These are phyloP conservation scores for Pyrgus malvae DNA, from an alignment of 2,888 invertebrate genomes.

Conservation along the genomic window DNA sequence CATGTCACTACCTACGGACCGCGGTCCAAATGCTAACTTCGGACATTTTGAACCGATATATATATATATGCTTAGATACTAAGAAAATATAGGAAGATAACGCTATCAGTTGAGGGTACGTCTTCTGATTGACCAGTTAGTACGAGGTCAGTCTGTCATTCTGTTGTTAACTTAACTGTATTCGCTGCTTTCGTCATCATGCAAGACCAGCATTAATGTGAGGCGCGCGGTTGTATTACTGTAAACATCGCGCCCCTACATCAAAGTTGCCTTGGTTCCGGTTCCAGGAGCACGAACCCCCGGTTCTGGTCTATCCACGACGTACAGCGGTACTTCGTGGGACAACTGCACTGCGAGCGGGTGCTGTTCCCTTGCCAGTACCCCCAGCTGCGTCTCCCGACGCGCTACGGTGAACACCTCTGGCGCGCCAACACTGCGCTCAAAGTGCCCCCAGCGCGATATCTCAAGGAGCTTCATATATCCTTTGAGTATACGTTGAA, in stretches of 20 bases:
- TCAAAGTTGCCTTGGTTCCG: not conserved
- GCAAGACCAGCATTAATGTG: too few species aligned
- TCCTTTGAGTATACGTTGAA: conserved; percentile 58
- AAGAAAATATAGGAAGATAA: too few species aligned
- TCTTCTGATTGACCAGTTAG: too few species aligned
- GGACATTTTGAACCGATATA: too few species aligned
- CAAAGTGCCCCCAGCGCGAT: conserved; percentile 48
- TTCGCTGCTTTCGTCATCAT: too few species aligned
- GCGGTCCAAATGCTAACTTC: too few species aligned
- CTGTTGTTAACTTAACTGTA: too few species aligned
- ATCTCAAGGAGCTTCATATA: conserved; percentile 51
- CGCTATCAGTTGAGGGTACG: too few species aligned
- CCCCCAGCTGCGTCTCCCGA: conserved; percentile 57
- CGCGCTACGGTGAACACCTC: conserved; percentile 49
- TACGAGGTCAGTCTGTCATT: too few species aligned
- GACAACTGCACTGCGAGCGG: conserved; percentile 60
- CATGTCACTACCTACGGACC: too few species aligned
- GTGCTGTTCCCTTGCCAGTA: conserved; percentile 65
- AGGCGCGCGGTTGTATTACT: too few species aligned
- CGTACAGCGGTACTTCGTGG: conserved; percentile 61
- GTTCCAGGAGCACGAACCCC: conserved; percentile 53
- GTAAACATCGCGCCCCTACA: not conserved
- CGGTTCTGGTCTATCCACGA: conserved; percentile 66
- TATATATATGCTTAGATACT: too few species aligned
- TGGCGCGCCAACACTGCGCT: conserved; percentile 58